Evolutionary conservation across 2,797 vertebrate species (phyloP).

Genomic region (Lemur catta): DNA sequence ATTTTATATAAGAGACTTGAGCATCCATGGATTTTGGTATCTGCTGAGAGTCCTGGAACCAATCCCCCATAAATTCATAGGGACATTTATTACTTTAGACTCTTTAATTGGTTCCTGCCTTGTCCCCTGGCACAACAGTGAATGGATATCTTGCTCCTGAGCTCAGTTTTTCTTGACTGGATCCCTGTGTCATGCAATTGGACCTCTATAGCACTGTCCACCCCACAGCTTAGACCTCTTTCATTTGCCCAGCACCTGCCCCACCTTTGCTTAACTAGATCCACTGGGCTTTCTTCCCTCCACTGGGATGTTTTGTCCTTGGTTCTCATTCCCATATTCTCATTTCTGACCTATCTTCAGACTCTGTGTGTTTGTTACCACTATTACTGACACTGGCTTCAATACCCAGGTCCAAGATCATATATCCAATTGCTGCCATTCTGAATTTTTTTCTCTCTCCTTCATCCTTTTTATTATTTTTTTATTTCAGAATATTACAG

Average conservation of each 20-base stretch:
- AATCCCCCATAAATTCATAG: background rate
- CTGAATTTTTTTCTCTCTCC: background rate
- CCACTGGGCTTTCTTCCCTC: background rate
- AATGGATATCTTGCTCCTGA: background rate
- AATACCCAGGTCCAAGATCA: background rate
- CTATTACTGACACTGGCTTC: background rate
- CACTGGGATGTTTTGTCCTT: background rate
- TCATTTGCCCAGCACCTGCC: background rate
- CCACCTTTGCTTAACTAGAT: background rate
- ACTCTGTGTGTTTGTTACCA: background rate
- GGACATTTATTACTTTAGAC: background rate
- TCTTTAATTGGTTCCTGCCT: background rate
- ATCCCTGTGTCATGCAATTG: background rate
- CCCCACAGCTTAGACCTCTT: background rate
- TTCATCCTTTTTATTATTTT: too few species aligned
- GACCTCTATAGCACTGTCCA: background rate
- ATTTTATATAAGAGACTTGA: background rate
- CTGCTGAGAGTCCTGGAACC: background rate
- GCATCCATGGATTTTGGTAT: background rate
- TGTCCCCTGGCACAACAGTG: background rate
- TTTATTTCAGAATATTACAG: too few species aligned
- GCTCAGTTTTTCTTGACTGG: background rate
- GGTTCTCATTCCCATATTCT: background rate
- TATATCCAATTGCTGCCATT: background rate
- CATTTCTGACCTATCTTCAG: background rate